Conservation (phyloP, 2,888 invertebrate genomes). For the Parnassius orleans region DNA sequence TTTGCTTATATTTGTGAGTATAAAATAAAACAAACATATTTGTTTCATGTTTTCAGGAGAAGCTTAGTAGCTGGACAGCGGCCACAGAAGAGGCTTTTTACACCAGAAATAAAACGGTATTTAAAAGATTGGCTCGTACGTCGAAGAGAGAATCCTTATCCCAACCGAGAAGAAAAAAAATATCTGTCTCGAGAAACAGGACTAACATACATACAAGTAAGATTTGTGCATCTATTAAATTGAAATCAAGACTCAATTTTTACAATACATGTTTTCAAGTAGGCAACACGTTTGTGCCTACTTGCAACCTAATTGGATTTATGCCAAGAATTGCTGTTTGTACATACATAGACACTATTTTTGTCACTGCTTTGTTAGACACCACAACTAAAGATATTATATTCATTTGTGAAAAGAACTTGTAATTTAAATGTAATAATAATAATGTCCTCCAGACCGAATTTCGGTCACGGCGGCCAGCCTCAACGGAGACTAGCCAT, state of each 20-base stretch:
- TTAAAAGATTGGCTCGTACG: constrained; percentile 89
- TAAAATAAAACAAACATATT: constrained; percentile 10
- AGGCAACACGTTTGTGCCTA: constrained; percentile 56
- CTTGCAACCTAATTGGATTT: constrained; percentile 74
- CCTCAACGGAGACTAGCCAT: too few species aligned
- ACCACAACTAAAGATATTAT: constrained; percentile 35
- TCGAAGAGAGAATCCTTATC: constrained; percentile 88
- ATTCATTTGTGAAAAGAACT: constrained; percentile 26
- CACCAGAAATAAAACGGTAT: constrained; percentile 89
- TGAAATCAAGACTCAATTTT: constrained; percentile 32
- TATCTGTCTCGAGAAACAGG: constrained; percentile 86
- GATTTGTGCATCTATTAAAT: constrained; percentile 28
- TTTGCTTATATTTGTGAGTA: not conserved
- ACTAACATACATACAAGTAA: constrained; percentile 88
- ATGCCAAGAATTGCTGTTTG: constrained; percentile 75
- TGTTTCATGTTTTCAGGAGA: constrained; percentile 62
- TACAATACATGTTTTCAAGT: constrained; percentile 24
- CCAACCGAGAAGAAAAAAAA: constrained; percentile 89
- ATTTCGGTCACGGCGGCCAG: too few species aligned
- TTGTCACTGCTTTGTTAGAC: constrained; percentile 70
- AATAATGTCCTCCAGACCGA: too few species aligned
- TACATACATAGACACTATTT: constrained; percentile 79
- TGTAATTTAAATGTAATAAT: too few species aligned
- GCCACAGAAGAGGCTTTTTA: constrained; percentile 87
- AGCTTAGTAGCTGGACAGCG: constrained; percentile 82